Evolutionary conservation across 2,113 vertebrate genomes (phyloP).

Genomic region (Podarcis raffonei): DNA sequence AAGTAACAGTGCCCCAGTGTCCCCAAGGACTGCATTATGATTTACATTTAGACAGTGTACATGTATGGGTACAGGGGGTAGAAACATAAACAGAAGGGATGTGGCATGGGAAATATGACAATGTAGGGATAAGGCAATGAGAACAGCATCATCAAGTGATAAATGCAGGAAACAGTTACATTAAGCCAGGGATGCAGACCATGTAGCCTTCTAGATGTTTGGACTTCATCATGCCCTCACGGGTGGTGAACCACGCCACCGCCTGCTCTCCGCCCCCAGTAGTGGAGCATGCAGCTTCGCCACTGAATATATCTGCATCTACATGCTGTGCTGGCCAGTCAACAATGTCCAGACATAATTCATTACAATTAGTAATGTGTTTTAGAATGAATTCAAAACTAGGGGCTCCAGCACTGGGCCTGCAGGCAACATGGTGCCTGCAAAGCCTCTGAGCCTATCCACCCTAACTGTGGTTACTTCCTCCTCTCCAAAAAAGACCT

Average conservation of each 20-base stretch:
- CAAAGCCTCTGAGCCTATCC: too few species aligned
- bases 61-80: not conserved
- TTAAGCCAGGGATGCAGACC: too few species aligned
- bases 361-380: not conserved
- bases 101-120: not conserved
- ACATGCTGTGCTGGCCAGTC: not conserved
- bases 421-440: too few species aligned
- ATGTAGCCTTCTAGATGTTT: too few species aligned
- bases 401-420: too few species aligned
- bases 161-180: too few species aligned
- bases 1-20: not conserved
- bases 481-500: too few species aligned
- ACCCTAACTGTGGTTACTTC: too few species aligned
- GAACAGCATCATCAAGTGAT: not conserved
- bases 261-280: accelerated
- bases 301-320: too few species aligned
- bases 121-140: not conserved
- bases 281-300: too few species aligned
- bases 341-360: too few species aligned
- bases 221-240: too few species aligned
- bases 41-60: not conserved
- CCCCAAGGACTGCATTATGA: not conserved
- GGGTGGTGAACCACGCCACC: accelerated
- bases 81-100: not conserved
- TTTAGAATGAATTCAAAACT: not conserved